These are phyloP conservation scores for Lathronympha strigana DNA, from an alignment of 2,888 invertebrate species.

Conservation along the genomic window DNA sequence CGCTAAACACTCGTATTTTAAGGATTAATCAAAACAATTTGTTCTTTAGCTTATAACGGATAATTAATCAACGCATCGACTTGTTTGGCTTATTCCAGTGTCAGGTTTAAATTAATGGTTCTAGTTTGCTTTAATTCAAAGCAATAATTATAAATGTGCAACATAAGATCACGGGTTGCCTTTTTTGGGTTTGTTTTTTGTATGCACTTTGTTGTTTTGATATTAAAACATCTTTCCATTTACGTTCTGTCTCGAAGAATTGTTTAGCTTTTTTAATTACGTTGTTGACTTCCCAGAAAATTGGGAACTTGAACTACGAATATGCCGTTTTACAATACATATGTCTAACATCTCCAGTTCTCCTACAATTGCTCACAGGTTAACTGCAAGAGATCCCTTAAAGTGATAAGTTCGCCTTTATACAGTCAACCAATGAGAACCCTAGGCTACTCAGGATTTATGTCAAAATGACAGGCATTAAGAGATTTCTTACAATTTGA, in stretches of 20 bases:
- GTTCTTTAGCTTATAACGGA: background rate
- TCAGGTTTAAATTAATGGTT: conserved; percentile 23
- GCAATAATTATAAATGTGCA: background rate
- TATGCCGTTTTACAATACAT: too few relatives aligned
- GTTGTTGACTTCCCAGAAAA: too few relatives aligned
- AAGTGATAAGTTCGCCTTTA: too few relatives aligned
- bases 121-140: conserved; percentile 5
- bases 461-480: too few relatives aligned
- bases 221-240: background rate
- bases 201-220: background rate
- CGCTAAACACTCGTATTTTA: background rate
- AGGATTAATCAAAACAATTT: background rate
- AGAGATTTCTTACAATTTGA: too few relatives aligned
- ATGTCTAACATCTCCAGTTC: too few relatives aligned
- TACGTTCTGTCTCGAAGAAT: background rate
- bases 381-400: too few relatives aligned
- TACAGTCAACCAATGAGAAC: too few relatives aligned
- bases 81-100: background rate
- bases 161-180: background rate
- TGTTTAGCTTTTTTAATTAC: too few relatives aligned
- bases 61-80: conserved; percentile 20
- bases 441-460: too few relatives aligned
- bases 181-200: background rate
- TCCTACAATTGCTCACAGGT: too few relatives aligned
- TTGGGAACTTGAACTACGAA: too few relatives aligned